Base-by-base conservation (phyloP, 2,888 invertebrate genomes). In the Laothoe populi region DNA sequence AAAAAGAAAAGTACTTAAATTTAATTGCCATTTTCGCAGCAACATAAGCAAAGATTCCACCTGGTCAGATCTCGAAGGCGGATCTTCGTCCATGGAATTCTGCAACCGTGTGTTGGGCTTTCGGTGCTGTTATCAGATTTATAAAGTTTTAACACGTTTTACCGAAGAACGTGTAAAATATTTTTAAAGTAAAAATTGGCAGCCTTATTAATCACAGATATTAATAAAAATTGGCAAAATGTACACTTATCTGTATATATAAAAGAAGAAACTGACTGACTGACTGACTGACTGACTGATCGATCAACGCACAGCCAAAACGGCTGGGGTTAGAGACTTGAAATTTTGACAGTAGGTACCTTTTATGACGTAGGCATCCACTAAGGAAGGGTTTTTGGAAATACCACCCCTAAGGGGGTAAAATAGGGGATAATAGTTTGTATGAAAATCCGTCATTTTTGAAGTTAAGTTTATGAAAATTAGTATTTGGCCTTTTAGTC, bases 161-260 rank as follows among this genome's bases (percentile, higher is more conserved):
- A 44, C 44, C 19, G 19, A 10, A 44, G 16, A 44, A 19, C 44
- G 44, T 44, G 44, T 46, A 23, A 46, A 46, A 21, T 46, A 5
- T 11, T 24, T 23, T 23, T 46, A 35, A 10, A 31, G 4, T 35
- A 31, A 1, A 10, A 53, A 49, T 26, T 19, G 35, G 10, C 31
- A 35, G 35, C 35, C 19, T 35, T 35, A 35, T 35, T 53, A 53
- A 53, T 53, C 35, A 19, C 35, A 19, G 4, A 35, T 53, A 53
- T 53, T 35, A 53, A 53, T 53, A 53, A 53, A 53, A 53, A 53
- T 53, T 53, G 31, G 19, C 53, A 53, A 53, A 35, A 35, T 53
- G 53, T 35, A 53, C 53, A 35, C 49, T 49, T n/a, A 16, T 26
- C 13, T n/a, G n/a, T n/a, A n/a, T n/a, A n/a, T n/a, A n/a, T n/a